Conservation (phyloP, 2,888 invertebrate species). For the Itoplectis maculator region DNA sequence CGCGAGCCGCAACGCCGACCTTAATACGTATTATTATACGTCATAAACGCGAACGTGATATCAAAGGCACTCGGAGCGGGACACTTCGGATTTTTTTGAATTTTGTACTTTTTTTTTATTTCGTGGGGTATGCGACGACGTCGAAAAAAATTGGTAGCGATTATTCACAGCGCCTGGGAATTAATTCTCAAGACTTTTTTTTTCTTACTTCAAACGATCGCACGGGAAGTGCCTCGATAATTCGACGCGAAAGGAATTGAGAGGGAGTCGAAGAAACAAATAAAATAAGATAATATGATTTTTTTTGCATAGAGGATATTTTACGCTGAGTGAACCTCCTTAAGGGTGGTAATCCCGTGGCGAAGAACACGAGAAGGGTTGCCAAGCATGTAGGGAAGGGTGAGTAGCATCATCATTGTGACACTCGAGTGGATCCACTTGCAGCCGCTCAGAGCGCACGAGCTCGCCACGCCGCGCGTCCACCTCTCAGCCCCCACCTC, state of each 20-base stretch:
- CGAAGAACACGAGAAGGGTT: constrained; percentile 29
- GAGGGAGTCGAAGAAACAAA: not conserved
- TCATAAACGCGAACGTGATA: constrained; percentile 59
- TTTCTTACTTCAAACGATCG: too few relatives aligned
- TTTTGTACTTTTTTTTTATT: too few relatives aligned
- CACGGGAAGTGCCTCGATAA: too few relatives aligned
- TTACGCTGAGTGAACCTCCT: not conserved
- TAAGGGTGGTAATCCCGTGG: constrained; percentile 9
- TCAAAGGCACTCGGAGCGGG: constrained; percentile 14
- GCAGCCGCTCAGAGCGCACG: constrained; percentile 11
- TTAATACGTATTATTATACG: constrained; percentile 63
- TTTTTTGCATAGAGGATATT: not conserved
- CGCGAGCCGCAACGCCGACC: constrained; percentile 41
- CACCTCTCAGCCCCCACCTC: too few relatives aligned
- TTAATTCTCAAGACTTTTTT: too few relatives aligned
- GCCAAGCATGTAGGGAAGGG: constrained; percentile 15
- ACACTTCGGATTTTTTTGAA: not conserved
- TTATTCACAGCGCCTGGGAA: too few relatives aligned
- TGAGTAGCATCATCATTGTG: constrained; percentile 32
- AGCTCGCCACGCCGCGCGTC: not conserved
- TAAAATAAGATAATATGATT: not conserved
- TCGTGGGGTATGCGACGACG: too few relatives aligned
- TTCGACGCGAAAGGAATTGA: not conserved
- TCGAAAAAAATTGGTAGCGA: too few relatives aligned
- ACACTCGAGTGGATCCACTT: constrained; percentile 33